Base-by-base conservation (phyloP, 92 coral and sea anemone genomes). In the Parazoanthus atlanticus region DNA sequence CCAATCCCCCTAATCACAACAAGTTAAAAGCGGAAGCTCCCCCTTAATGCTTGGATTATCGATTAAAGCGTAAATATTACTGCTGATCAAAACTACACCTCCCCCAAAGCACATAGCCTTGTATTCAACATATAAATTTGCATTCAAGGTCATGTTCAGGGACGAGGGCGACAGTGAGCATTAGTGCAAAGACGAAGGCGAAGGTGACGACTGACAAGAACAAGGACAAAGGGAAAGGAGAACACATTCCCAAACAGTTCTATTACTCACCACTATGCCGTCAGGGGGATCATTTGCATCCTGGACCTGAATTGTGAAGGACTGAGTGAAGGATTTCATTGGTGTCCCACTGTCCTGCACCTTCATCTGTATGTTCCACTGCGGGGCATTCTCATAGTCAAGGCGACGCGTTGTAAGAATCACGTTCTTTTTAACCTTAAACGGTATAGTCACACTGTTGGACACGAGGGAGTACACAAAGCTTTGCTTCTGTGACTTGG, bases 221-320 rank as follows among this genome's bases (percentile, higher is more conserved):
- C 17, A 52, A 52, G 21, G 21, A 13, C 21, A 12, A 52, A 52
- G 58, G 58, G 1, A 19, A 15, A 16, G 58, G 58, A 52, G 3
- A 38, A 75, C 9, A 30, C 17, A 61, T 19, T 23, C 28, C 8
- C 17, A 25, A 21, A 23, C 8, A 61, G 26, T 38, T 17, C 2
- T 30, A 0, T 3, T 30, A 73, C 94, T 82, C 85, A 95, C 98
- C 94, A 88, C 74, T 25, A 97, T 90, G 26, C 89, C 91, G 69
- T 72, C 84, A 10, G 99, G 99, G 25, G 67, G 91, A 79, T 97
- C 99, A 70, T 97, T 97, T 15, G 80, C 81, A 61, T 97, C 98
- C 26, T 89, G 79, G 28, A 97, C 94, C 47, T 78, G 89, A 72
- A 97, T 93, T 9, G 93, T 87, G 32, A 97, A 88, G 13, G 91